phyloP scores from a whole-genome alignment of 2,888 invertebrate genomes.

The Diaperis boleti region DNA sequence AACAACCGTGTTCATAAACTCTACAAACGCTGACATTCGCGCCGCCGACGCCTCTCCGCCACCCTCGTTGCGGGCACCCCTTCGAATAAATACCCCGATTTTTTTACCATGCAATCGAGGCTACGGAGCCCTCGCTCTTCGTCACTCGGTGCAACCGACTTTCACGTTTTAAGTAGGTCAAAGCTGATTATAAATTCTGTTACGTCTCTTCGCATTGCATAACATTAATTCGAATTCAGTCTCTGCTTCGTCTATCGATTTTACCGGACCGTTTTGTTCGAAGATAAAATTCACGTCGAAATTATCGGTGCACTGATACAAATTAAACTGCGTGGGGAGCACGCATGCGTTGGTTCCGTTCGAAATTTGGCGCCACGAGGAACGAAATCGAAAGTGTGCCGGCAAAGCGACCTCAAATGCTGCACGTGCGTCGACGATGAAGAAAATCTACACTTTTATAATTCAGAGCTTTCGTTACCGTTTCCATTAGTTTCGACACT shows the following conservation, averaged over 20 bases:
- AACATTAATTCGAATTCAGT: conserved; percentile 52
- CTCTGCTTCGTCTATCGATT: conserved; percentile 19
- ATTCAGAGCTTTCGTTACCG: too few relatives aligned
- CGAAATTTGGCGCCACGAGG: conserved; percentile 46
- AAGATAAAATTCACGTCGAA: conserved; percentile 17
- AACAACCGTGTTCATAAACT: conserved; percentile 73
- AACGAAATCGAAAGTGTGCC: conserved; percentile 42
- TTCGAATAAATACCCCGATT: conserved; percentile 19
- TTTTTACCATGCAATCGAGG: background rate
- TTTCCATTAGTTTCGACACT: too few relatives aligned
- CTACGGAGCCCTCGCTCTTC: conserved; percentile 7
- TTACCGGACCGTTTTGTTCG: conserved; percentile 2
- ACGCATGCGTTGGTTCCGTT: conserved; percentile 47
- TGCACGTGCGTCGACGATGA: background rate
- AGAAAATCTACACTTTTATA: background rate
- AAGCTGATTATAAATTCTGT: conserved; percentile 57
- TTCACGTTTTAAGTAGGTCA: conserved; percentile 62
- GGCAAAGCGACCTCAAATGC: conserved; percentile 2
- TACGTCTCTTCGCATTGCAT: conserved; percentile 56
- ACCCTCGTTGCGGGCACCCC: conserved; percentile 4
- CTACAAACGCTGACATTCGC: conserved; percentile 45
- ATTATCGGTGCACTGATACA: conserved; percentile 26
- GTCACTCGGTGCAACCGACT: conserved; percentile 49
- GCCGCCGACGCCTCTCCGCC: conserved; percentile 9
- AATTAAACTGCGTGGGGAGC: background rate